Percentiles rank a stretch among this genome's conserved stretches.
phyloP scores from a whole-genome alignment of 2,797 vertebrate species.

The Diglossa cyanea region DNA sequence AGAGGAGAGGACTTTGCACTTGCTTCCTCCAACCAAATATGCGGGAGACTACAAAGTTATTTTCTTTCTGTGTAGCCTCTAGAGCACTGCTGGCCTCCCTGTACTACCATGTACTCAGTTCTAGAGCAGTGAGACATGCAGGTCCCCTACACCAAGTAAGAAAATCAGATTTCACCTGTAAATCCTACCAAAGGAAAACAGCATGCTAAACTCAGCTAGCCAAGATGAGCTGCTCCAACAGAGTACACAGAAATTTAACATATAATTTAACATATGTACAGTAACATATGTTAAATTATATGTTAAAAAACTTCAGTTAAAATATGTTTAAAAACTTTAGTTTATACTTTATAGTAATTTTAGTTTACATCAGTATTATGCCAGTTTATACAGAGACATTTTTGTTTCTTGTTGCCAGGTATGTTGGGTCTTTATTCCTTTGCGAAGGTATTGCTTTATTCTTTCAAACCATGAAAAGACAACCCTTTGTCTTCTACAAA shows the following conservation, averaged over 20 bases:
- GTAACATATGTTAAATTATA: not conserved
- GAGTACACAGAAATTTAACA: not conserved
- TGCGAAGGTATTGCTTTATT: not conserved
- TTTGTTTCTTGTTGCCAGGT: not conserved
- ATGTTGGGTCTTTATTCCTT: not conserved
- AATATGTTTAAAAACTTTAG: not conserved
- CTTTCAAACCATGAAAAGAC: not conserved
- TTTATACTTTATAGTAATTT: not conserved
- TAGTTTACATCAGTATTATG: not conserved
- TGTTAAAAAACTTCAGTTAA: too few species aligned
- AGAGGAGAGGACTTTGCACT: not conserved
- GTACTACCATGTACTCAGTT: fast-evolving
- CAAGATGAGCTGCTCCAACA: not conserved
- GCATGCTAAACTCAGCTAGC: not conserved
- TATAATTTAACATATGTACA: not conserved
- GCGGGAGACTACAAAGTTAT: not conserved
- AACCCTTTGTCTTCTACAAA: not conserved
- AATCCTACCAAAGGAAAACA: not conserved
- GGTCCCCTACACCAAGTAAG: not conserved
- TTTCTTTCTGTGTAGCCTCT: not conserved
- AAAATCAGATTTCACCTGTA: not conserved
- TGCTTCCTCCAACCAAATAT: not conserved
- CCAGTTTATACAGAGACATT: not conserved
- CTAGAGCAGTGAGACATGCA: too few species aligned
- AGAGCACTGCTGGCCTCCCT: not conserved